Base-by-base conservation (phyloP, 2,113 vertebrate genomes). In the Leucosticte australis region DNA sequence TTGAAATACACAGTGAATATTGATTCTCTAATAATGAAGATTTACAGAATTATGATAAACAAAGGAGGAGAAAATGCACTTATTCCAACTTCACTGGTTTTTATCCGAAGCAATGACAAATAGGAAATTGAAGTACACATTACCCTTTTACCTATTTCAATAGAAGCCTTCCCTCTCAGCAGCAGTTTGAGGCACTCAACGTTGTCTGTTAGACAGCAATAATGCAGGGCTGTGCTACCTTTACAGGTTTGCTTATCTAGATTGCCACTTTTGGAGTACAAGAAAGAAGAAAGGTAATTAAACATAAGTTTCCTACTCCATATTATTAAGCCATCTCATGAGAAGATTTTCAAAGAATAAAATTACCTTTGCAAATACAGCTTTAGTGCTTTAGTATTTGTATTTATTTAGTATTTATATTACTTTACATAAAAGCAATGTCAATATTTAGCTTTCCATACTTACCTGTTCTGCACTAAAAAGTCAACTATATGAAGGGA, bases 401-500 rank as follows among this genome's bases (percentile, higher is more conserved):
- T 47, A 55, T 50, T 59, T 13, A 23, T 85, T 82, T 65, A 57
- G 11, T 26, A 57, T 69, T 74, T 47, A 6, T 60, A 64, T 41
- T 49, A 65, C 11, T 67, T 65, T 41, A 69, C 9, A 37, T 30
- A 81, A 88, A 83, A 75, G 26, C 41, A 82, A 18, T 18, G 39
- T 9, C 24, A 86, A 3, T 22, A 28, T 57, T 68, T 47, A 87
- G 37, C 9, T 50, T 42, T 41, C 10, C 31, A 37, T 31, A 75
- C 97, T 96, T 80, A 99, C 99, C 99, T 99, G 96, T 99, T 99
- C 84, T 99, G 99, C 59, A 99, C 98, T 55, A 99, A 95, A 89
- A 99, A 99, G 97, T 99, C 99, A 9, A 99, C 99, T 30, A 99
- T 99, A 93, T 99, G 99, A 59, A 99, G 99, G 5, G 99, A 99